Conservation (phyloP, 2,888 invertebrate species). For the Mellilla xanthometata region DNA sequence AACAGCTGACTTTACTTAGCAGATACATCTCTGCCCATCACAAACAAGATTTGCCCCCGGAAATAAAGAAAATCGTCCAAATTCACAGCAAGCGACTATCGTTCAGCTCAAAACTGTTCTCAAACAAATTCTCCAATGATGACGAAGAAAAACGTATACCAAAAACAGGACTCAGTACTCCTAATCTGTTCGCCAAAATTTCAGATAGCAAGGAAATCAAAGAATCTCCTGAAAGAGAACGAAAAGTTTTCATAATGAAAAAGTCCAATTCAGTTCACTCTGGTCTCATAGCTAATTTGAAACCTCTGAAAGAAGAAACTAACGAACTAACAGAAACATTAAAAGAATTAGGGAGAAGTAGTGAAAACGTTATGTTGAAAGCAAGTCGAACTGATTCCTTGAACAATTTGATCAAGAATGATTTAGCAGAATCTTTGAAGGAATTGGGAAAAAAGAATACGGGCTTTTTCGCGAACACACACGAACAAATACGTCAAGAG, state of each 20-base stretch:
- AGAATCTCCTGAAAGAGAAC: conserved; percentile 51
- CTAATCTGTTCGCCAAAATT: conserved; percentile 70
- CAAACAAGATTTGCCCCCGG: conserved; percentile 87
- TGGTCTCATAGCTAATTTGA: conserved; percentile 62
- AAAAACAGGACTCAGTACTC: conserved; percentile 66
- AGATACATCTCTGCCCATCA: conserved; percentile 87
- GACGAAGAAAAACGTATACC: conserved; percentile 59
- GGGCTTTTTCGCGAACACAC: conserved; percentile 86
- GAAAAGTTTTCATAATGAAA: conserved; percentile 62
- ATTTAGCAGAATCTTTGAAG: conserved; percentile 56
- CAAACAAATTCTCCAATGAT: conserved; percentile 62
- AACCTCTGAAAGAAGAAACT: conserved; percentile 45
- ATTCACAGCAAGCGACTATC: conserved; percentile 74
- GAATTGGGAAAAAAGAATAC: conserved; percentile 49
- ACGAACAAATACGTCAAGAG: conserved; percentile 87
- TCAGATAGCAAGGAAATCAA: conserved; percentile 39
- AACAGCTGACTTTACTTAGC: conserved; percentile 88
- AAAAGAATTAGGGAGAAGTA: conserved; percentile 31
- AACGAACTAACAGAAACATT: conserved; percentile 27
- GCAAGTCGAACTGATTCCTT: conserved; percentile 3
- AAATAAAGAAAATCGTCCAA: conserved; percentile 88
- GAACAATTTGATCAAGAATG: conserved; percentile 33
- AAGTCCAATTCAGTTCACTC: conserved; percentile 75
- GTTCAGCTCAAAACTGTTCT: conserved; percentile 72
- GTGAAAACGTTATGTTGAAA: conserved; percentile 3